Evolutionary conservation across 2,888 invertebrate genomes (phyloP).

Genomic region (Cheilosia soror): DNA sequence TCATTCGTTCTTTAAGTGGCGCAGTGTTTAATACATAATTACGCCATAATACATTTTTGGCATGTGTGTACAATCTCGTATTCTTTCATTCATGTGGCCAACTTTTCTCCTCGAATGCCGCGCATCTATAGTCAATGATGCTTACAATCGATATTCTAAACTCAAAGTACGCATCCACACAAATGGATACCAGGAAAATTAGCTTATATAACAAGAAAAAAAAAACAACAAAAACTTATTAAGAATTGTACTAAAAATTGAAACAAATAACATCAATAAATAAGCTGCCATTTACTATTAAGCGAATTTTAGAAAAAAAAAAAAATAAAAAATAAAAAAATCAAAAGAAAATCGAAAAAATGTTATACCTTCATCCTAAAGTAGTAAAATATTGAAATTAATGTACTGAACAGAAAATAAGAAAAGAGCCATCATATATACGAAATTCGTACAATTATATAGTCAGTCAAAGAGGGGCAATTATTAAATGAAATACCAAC

Average conservation of each 20-base stretch:
- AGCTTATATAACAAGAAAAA: slow-evolving; percentile 11
- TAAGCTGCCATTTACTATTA: slow-evolving; percentile 64
- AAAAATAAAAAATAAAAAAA: not conserved
- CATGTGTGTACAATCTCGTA: no score
- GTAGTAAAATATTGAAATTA: not conserved
- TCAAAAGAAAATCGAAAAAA: not conserved
- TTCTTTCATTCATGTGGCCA: no score
- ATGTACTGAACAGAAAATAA: slow-evolving; percentile 1
- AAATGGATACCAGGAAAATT: not conserved
- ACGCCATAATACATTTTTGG: no score
- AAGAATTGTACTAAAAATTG: slow-evolving; percentile 20
- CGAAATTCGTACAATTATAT: not conserved
- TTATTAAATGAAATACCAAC: not conserved
- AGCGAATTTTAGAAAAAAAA: slow-evolving; percentile 5
- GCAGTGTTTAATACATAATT: no score
- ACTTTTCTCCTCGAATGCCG: no score
- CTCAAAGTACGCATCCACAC: not conserved
- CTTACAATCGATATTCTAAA: not conserved
- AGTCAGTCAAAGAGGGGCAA: not conserved
- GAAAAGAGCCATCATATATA: not conserved
- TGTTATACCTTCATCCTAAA: not conserved
- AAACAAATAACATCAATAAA: slow-evolving; percentile 38
- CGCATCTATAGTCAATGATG: not conserved
- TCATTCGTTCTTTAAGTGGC: no score
- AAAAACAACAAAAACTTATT: not conserved